These are phyloP conservation scores for Poeciliopsis turrubarensis DNA, from an alignment of 2,113 vertebrate genomes.

Conservation along the genomic window DNA sequence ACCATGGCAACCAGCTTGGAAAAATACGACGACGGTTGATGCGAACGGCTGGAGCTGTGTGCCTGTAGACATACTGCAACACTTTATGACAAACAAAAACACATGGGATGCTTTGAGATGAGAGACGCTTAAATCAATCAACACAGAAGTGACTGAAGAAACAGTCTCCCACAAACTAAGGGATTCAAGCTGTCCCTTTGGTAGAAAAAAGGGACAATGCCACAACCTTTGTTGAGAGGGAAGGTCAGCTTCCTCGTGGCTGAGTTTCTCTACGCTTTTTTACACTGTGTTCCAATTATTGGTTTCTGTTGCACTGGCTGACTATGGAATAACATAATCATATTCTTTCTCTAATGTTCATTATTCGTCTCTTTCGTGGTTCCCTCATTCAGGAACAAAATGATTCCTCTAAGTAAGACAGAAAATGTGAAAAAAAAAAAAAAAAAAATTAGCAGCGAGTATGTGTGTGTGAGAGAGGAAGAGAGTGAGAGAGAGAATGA, in stretches of 20 bases:
- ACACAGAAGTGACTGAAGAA: conserved; percentile 78
- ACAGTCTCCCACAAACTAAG: conserved; percentile 56
- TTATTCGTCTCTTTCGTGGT: conserved; percentile 69
- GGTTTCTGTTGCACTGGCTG: conserved; percentile 95
- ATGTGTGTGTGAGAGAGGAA: conserved; percentile 15
- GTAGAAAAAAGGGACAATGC: conserved; percentile 74
- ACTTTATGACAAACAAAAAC: conserved; percentile 77
- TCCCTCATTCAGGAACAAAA: conserved; percentile 71
- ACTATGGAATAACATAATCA: conserved; percentile 88
- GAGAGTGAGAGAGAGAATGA: conserved; percentile 3
- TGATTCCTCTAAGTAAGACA: conserved; percentile 51
- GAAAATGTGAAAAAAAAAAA: conserved; percentile 34
- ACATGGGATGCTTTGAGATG: conserved; percentile 73
- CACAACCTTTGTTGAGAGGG: conserved; percentile 90
- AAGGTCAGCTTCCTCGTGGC: conserved; percentile 88
- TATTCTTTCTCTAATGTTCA: conserved; percentile 71
- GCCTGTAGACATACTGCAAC: conserved; percentile 72
- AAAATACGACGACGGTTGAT: conserved; percentile 67
- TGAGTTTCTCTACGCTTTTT: conserved; percentile 96
- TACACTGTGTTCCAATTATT: conserved; percentile 98
- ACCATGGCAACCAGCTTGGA: conserved; percentile 74
- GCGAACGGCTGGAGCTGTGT: conserved; percentile 53
- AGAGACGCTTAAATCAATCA: conserved; percentile 78
- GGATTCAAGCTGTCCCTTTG: conserved; percentile 55
- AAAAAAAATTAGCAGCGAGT: conserved; percentile 56